These are phyloP conservation scores for Dascyllus trimaculatus DNA, from an alignment of 2,113 vertebrate genomes.

Conservation along the genomic window DNA sequence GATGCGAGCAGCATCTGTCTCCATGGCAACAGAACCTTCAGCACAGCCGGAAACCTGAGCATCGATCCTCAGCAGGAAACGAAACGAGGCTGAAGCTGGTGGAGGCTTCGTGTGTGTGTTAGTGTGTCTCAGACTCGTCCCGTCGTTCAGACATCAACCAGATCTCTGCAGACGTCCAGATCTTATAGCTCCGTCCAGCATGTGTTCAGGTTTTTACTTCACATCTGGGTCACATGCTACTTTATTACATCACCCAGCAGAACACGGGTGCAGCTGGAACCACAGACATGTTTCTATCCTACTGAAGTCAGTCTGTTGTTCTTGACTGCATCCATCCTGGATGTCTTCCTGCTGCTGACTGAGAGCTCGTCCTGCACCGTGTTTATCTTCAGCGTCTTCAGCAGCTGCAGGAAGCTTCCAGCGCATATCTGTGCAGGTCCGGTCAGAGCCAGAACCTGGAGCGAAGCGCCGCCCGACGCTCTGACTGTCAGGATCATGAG, in stretches of 20 bases:
- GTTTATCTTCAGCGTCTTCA: constrained; percentile 30
- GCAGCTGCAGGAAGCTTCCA: not conserved
- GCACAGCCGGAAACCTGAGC: constrained; percentile 77
- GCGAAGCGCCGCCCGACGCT: constrained; percentile 7
- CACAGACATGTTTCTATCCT: no score
- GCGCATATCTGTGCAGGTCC: constrained; percentile 50
- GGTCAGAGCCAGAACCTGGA: constrained; percentile 31
- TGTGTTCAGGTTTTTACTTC: no score
- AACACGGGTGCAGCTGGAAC: no score
- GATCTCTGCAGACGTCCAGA: no score
- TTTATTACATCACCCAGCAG: no score
- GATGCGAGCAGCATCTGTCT: constrained; percentile 75
- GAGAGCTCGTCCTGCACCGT: constrained; percentile 10
- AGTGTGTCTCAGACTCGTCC: no score
- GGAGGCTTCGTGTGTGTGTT: constrained; percentile 25
- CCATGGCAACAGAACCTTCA: constrained; percentile 76
- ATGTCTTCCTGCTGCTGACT: not conserved
- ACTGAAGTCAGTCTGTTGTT: no score
- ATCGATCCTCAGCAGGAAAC: constrained; percentile 81
- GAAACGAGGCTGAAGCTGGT: constrained; percentile 67
- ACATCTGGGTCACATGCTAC: no score
- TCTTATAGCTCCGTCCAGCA: no score
- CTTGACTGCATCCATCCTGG: no score
- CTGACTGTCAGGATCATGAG: constrained; percentile 55
- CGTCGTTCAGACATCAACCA: no score